phyloP scores from a whole-genome alignment of 2,113 vertebrate genomes.

The Paracanthobrama guichenoti region DNA sequence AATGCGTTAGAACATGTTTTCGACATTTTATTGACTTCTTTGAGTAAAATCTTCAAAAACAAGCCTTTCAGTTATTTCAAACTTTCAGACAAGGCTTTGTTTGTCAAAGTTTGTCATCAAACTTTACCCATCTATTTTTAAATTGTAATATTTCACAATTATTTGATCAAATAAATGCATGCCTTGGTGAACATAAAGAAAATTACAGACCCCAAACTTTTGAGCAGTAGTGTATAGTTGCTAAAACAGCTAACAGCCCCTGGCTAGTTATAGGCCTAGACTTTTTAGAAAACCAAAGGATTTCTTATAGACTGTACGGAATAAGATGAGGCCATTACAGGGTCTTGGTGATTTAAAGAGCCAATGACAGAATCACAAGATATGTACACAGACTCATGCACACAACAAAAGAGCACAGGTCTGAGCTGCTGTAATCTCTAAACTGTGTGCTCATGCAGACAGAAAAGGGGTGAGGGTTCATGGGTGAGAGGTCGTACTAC shows the following conservation, averaged over 20 bases:
- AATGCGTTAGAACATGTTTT: too few relatives aligned
- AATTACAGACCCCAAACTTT: neutral
- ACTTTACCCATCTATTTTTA: too few relatives aligned
- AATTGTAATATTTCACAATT: too few relatives aligned
- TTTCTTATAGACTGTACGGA: neutral
- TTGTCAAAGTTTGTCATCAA: too few relatives aligned
- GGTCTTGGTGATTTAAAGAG: constrained; percentile 26
- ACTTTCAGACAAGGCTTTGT: too few relatives aligned
- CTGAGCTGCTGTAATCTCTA: constrained; percentile 48
- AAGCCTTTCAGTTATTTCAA: too few relatives aligned
- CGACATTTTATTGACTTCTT: too few relatives aligned
- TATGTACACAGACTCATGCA: constrained; percentile 31
- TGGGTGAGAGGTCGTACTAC: constrained; percentile 69
- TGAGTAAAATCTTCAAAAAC: too few relatives aligned
- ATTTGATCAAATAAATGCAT: too few relatives aligned
- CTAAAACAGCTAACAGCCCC: neutral
- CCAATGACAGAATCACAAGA: constrained; percentile 32
- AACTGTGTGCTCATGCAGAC: constrained; percentile 53
- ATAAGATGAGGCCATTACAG: neutral
- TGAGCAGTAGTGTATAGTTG: too few relatives aligned
- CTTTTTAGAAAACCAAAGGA: neutral
- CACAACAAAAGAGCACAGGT: constrained; percentile 44
- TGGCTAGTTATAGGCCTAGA: neutral
- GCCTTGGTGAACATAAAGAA: too few relatives aligned
- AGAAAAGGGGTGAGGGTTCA: constrained; percentile 72